These are phyloP conservation scores for Erpetoichthys calabaricus DNA, from an alignment of 2,797 vertebrate genomes.

Conservation along the genomic window DNA sequence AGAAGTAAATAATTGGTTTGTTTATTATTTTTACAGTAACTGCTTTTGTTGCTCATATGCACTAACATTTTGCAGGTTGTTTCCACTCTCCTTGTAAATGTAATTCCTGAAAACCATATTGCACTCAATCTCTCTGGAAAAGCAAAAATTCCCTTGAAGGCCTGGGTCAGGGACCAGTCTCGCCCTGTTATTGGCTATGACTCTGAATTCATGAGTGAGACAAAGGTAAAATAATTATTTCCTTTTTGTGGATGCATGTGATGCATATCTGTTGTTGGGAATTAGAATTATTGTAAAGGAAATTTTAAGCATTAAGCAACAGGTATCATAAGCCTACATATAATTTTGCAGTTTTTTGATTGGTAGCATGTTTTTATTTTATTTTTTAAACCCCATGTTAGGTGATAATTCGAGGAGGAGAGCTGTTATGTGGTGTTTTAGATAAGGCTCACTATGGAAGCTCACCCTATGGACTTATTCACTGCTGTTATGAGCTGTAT, in stretches of 20 bases:
- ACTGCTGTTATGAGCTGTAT: conserved; percentile 90
- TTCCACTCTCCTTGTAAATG: conserved; percentile 80
- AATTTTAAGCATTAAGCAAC: neutral
- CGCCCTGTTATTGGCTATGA: conserved; percentile 38
- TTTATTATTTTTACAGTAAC: too few relatives aligned
- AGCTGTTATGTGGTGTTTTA: conserved; percentile 78
- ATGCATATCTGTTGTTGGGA: neutral
- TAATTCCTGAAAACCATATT: conserved; percentile 64
- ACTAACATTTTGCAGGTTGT: conserved; percentile 54
- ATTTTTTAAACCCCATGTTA: conserved; percentile 24
- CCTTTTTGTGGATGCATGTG: neutral
- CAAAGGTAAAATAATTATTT: conserved; percentile 54
- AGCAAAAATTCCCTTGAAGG: conserved; percentile 75
- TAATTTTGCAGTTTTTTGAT: neutral
- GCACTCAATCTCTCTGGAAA: conserved; percentile 73
- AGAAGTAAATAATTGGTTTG: too few relatives aligned
- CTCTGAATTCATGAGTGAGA: conserved; percentile 80
- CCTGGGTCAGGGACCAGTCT: conserved; percentile 64
- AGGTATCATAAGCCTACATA: neutral
- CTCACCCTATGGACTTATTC: conserved; percentile 83
- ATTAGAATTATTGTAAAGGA: neutral
- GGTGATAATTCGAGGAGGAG: conserved; percentile 79
- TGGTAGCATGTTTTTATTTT: neutral
- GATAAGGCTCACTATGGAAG: conserved; percentile 96
- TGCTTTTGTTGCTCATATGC: neutral